These are phyloP conservation scores for Yponomeuta cagnagella DNA, from an alignment of 2,888 invertebrate genomes.

Conservation along the genomic window DNA sequence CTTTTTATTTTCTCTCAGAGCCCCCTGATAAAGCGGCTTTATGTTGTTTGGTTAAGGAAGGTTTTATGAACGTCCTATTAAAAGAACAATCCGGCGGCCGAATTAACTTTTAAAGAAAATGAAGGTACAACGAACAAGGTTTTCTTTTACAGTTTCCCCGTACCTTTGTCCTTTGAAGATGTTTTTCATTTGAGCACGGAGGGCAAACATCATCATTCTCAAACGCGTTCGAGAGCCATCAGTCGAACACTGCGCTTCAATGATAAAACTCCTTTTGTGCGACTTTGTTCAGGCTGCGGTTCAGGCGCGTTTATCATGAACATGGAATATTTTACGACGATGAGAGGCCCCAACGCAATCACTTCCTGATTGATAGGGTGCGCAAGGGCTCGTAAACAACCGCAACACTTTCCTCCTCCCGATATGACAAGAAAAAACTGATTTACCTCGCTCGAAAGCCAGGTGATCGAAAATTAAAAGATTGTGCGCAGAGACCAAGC, in stretches of 20 bases:
- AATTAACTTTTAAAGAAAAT: not conserved
- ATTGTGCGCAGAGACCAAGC: not conserved
- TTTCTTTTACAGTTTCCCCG: not conserved
- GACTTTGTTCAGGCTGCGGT: constrained; percentile 39
- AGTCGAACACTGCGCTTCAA: constrained; percentile 22
- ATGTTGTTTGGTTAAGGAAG: not conserved
- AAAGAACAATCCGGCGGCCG: not conserved
- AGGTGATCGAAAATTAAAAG: constrained; percentile 28
- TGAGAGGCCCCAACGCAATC: constrained; percentile 20
- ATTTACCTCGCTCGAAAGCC: constrained; percentile 30
- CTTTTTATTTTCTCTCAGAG: constrained; percentile 6
- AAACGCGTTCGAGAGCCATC: not conserved
- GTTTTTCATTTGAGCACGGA: not conserved
- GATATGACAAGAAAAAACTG: constrained; percentile 2
- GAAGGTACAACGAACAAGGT: not conserved
- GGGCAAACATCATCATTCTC: constrained; percentile 13
- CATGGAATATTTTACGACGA: constrained; percentile 37
- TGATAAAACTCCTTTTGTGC: constrained; percentile 40
- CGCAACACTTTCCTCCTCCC: not conserved
- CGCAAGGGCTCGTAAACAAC: constrained; percentile 36
- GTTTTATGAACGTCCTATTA: not conserved
- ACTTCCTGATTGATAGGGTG: constrained; percentile 47
- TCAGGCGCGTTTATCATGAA: constrained; percentile 30
- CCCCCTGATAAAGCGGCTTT: constrained; percentile 9
- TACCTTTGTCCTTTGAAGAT: not conserved